A percentile compares a stretch with the other conserved stretches of the same genome.
Conservation (phyloP, 2,888 invertebrate species). For the Parthenolecanium corni region DNA sequence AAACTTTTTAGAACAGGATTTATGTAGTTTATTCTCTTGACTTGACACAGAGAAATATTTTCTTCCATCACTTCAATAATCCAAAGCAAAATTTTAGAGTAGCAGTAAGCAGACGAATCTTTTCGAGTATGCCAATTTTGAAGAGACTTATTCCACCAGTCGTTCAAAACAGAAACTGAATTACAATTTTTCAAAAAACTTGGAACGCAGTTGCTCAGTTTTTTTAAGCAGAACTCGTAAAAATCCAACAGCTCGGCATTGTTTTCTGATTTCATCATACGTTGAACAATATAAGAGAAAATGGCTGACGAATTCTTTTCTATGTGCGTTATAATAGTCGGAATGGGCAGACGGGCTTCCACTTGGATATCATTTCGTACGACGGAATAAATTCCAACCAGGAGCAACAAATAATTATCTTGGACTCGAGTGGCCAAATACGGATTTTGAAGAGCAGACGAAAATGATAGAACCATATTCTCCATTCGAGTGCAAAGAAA, state of each 20-base stretch:
- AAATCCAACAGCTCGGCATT: not conserved
- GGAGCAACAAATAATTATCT: constrained; percentile 9
- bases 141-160: too few species aligned
- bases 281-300: not conserved
- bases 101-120: too few species aligned
- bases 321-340: too few species aligned
- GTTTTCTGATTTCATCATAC: not conserved
- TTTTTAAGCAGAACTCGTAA: not conserved
- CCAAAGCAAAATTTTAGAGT: too few species aligned
- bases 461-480: not conserved
- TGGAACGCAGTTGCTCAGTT: not conserved
- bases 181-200: too few species aligned
- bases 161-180: too few species aligned
- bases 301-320: not conserved
- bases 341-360: too few species aligned
- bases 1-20: too few species aligned
- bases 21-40: too few species aligned
- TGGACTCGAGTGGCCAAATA: not conserved
- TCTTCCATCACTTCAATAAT: too few species aligned
- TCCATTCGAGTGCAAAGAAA: not conserved
- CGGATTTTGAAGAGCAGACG: not conserved
- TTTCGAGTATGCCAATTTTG: too few species aligned
- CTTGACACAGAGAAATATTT: too few species aligned
- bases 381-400: not conserved
- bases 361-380: not conserved